phyloP scores from a whole-genome alignment of 2,888 invertebrate species.

The Aspidiotus destructor region DNA sequence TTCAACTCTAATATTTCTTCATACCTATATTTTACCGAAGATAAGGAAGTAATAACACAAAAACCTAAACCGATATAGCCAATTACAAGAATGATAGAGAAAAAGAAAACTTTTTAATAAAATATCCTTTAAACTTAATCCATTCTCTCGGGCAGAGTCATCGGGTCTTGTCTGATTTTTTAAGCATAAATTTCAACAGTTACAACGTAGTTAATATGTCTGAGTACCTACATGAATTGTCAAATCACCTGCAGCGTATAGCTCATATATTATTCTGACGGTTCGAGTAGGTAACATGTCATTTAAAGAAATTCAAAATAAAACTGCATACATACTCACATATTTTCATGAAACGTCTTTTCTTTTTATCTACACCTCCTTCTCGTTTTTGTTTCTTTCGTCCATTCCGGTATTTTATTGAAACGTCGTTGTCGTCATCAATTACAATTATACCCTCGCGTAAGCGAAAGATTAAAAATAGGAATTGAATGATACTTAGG shows the following conservation, averaged over 20 bases:
- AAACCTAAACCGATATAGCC: conserved; percentile 2
- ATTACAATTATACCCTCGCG: too few species aligned
- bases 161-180: conserved; percentile 4
- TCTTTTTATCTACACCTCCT: background rate
- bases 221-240: conserved; percentile 19
- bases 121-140: conserved; percentile 19
- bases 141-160: conserved; percentile 8
- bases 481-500: background rate
- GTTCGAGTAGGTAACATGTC: conserved; percentile 20
- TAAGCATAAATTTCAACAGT: conserved; percentile 20
- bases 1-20: too few species aligned
- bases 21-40: too few species aligned
- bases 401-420: background rate
- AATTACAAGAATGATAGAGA: too few species aligned
- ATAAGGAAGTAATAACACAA: too few species aligned
- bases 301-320: background rate
- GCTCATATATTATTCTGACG: conserved; percentile 24
- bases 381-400: background rate
- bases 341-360: conserved; percentile 5
- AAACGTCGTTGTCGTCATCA: background rate
- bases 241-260: conserved; percentile 24
- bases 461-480: background rate
- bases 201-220: background rate
- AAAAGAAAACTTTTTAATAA: background rate
- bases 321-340: too few species aligned